Evolutionary conservation across 2,888 invertebrate genomes (phyloP), one percentile per base, ranked within the genome.

Genomic region (Pandemis cinnamomeana): DNA sequence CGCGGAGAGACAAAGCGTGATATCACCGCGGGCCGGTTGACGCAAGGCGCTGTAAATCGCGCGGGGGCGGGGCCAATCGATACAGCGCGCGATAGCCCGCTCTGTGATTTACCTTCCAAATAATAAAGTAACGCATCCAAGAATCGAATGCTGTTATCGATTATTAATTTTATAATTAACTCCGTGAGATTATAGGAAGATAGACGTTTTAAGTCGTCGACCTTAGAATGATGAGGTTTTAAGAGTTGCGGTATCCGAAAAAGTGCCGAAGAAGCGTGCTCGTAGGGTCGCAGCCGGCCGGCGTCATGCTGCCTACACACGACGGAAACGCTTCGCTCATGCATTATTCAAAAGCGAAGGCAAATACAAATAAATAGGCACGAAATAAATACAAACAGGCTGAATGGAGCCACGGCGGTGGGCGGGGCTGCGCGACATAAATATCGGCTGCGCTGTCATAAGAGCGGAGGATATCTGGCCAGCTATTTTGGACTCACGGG

Each of bases 231-330:
- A 58, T 7, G 15, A 8, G 15, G 15, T 20, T 58, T 70, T 74
- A 36, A 51, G 44, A 74, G 53, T 71, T 63, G 67, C 76, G 76
- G 75, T 75, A 76, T 78, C 66, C 75, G 78, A 78, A 84, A 84
- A 87, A 86, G 78, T 84, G 84, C 80, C 80, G 79, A 85, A 82
- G 81, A 70, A 80, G 84, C 80, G 74, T 70, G 76, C 27, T 36
- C 27, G 27, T 77, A 84, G 84, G 84, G 84, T 83, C 83, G 80
- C 67, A 80, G 83, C 84, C 77, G 73, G 74, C 75, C 70, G 66
- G 93, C 93, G 93, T 93, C 94, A 94, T 91, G 93, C 93, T 89
- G 93, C 94, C 93, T 94, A 93, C 93, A 92, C 93, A 92, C 93
- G 91, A 87, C 92, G 93, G 93, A 93, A 92, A 93, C 90, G 89